These are phyloP conservation scores for Lucifuga dentata DNA, from an alignment of 2,113 vertebrate species.

Conservation along the genomic window DNA sequence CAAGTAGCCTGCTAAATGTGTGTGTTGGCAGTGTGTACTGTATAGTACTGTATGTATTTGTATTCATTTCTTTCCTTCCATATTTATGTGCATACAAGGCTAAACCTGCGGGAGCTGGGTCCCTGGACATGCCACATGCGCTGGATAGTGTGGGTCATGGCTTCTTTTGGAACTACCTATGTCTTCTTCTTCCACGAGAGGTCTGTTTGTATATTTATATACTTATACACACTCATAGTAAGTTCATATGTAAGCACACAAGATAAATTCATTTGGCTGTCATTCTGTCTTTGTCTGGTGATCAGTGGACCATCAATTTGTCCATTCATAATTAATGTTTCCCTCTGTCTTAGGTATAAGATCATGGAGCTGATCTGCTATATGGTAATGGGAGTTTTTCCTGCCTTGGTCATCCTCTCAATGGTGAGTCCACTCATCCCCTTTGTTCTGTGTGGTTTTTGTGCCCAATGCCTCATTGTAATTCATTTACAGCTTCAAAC, in stretches of 20 bases:
- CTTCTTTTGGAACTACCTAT: constrained; percentile 88
- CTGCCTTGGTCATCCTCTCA: constrained; percentile 92
- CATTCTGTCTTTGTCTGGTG: not conserved
- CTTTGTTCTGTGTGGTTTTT: not conserved
- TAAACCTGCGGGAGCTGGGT: constrained; percentile 93
- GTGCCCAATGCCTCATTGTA: not conserved
- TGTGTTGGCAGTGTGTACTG: not conserved
- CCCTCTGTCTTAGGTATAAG: constrained; percentile 87
- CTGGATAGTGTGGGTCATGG: constrained; percentile 98
- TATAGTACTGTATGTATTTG: not conserved
- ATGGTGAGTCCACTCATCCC: constrained; percentile 87
- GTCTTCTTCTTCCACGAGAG: constrained; percentile 97
- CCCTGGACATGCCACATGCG: constrained; percentile 97
- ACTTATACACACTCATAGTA: not conserved
- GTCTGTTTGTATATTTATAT: constrained; percentile 62
- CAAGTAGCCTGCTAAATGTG: not conserved
- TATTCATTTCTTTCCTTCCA: not conserved
- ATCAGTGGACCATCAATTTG: no score
- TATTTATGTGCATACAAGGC: constrained; percentile 74
- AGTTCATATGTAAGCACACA: no score
- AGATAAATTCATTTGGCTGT: no score
- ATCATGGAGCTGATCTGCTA: constrained; percentile 95
- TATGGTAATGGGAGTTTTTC: constrained; percentile 91
- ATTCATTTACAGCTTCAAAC: not conserved
- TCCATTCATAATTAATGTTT: not conserved